A percentile compares a stretch with the other conserved stretches of the same genome.
Conservation (phyloP, 1,140 invertebrate species). For the Magallana ariakensis region DNA sequence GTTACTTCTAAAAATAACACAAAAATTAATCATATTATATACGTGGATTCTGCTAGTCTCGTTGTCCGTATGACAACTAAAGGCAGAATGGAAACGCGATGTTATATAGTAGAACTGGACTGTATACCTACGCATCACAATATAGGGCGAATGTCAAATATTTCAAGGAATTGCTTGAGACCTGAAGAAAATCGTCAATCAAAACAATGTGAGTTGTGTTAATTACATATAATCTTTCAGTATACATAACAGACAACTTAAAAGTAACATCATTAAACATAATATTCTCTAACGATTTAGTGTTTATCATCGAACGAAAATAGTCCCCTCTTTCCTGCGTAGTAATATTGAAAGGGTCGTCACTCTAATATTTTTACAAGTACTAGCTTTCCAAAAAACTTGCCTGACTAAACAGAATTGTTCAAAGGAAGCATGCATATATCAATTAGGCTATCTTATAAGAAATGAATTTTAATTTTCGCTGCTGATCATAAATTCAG, state of each 20-base stretch:
- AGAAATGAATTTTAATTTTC: too few species aligned
- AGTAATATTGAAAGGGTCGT: not conserved
- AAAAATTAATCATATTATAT: not conserved
- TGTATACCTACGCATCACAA: conserved; percentile 27
- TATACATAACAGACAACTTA: not conserved
- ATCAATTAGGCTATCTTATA: too few species aligned
- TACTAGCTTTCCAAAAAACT: too few species aligned
- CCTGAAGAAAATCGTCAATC: not conserved
- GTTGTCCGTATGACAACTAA: conserved; percentile 41
- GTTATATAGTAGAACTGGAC: conserved; percentile 14
- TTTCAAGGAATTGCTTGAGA: not conserved
- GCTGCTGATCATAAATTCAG: too few species aligned
- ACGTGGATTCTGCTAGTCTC: not conserved
- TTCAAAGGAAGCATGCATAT: too few species aligned
- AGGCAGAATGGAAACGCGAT: not conserved
- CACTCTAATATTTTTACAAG: not conserved
- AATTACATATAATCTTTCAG: not conserved
- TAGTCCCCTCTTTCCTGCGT: not conserved
- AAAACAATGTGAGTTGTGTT: not conserved
- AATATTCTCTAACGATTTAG: not conserved
- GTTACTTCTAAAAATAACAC: conserved; percentile 22
- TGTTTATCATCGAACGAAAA: conserved; percentile 30
- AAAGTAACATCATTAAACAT: not conserved
- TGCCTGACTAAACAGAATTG: too few species aligned
- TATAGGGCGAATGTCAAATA: conserved; percentile 3